Evolutionary conservation across 1,140 invertebrate species (phyloP).

Genomic region (Tachypleus tridentatus): DNA sequence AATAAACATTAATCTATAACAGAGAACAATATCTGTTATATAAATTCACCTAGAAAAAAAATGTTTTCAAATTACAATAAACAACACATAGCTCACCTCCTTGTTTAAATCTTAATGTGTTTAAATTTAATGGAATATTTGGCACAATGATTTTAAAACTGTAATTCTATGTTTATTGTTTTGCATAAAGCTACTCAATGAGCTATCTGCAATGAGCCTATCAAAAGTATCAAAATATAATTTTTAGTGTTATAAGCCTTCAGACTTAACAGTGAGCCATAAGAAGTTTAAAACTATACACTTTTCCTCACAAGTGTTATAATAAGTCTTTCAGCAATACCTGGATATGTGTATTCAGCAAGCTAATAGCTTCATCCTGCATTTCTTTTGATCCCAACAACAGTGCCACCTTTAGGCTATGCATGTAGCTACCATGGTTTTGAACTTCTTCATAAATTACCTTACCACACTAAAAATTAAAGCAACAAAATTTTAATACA

Average conservation of each 20-base stretch:
- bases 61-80: no score
- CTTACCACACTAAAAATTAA: slow-evolving; percentile 8
- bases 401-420: slow-evolving; percentile 10
- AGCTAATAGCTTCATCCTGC: slow-evolving; percentile 7
- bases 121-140: no score
- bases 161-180: no score
- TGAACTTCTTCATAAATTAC: slow-evolving; percentile 11
- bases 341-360: neutral
- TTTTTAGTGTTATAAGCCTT: slow-evolving; percentile 1
- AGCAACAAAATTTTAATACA: neutral
- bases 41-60: no score
- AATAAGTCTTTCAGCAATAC: slow-evolving; percentile 1
- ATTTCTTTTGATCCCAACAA: slow-evolving; percentile 5
- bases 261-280: neutral
- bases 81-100: no score
- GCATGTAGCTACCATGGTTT: slow-evolving; percentile 6
- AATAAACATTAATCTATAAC: no score
- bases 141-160: no score
- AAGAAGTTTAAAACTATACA: neutral
- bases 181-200: no score
- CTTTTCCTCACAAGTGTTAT: neutral
- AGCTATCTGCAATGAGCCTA: neutral
- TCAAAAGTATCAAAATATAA: neutral
- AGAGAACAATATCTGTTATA: no score
- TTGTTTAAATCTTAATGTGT: no score